phyloP scores from a whole-genome alignment of 2,888 invertebrate genomes.

The Lasioglossum marginatum region DNA sequence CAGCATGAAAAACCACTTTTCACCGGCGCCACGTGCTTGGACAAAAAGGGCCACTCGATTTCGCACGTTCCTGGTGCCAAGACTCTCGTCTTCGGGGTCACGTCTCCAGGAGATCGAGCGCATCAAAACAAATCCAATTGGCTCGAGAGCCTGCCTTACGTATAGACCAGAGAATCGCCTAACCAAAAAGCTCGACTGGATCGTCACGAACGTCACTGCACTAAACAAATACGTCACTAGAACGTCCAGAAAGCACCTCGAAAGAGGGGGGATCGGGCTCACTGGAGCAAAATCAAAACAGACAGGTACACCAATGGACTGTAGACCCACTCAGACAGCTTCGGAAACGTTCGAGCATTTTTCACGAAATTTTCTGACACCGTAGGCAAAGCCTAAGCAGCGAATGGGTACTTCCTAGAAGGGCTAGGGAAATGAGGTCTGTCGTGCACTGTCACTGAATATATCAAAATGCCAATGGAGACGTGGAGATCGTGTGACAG shows the following conservation, averaged over 20 bases:
- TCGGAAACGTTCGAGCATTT: background rate
- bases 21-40: slow-evolving; percentile 46
- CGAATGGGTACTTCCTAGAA: background rate
- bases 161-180: background rate
- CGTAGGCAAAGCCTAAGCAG: background rate
- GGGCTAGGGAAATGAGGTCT: background rate
- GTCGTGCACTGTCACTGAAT: background rate
- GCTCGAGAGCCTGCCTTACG: background rate
- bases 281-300: background rate
- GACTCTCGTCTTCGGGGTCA: background rate
- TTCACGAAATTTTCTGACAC: background rate
- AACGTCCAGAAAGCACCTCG: background rate
- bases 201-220: background rate
- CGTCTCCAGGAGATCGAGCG: background rate
- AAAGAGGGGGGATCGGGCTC: background rate
- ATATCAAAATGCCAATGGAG: background rate
- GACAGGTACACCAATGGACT: background rate
- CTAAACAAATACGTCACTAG: background rate
- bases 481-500: background rate
- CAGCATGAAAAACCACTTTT: background rate
- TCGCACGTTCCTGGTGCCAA: background rate
- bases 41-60: slow-evolving; percentile 4
- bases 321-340: background rate
- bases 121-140: slow-evolving; percentile 14
- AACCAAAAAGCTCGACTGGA: background rate